A percentile compares a stretch with the other conserved stretches of the same genome.
Evolutionary conservation across 1,140 invertebrate species (phyloP).

Genomic region (Trypoxylus dichotomus): DNA sequence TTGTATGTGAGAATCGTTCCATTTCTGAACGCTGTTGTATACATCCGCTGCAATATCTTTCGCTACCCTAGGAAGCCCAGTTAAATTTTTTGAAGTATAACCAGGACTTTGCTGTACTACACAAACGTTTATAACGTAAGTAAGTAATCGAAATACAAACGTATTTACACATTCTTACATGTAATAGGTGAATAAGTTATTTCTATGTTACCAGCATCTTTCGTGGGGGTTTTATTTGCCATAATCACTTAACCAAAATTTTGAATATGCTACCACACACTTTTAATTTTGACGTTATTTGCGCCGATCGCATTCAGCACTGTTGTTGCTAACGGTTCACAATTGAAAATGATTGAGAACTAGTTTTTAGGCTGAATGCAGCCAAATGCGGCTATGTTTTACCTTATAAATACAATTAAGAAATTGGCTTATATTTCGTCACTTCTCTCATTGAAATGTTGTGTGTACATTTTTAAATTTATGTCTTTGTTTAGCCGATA

Average conservation of each 20-base stretch:
- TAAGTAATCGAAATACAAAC: neutral
- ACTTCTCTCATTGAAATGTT: too few species aligned
- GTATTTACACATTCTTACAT: slow-evolving; percentile 22
- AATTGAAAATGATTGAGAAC: too few species aligned
- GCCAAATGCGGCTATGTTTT: too few species aligned
- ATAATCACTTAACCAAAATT: slow-evolving; percentile 14
- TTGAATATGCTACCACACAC: neutral
- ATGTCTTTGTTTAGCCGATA: too few species aligned
- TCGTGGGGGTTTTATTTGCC: slow-evolving; percentile 23
- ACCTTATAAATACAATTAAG: too few species aligned
- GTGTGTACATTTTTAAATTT: too few species aligned
- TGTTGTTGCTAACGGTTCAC: too few species aligned
- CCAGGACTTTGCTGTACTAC: slow-evolving; percentile 47
- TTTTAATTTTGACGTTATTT: neutral
- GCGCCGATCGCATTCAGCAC: too few species aligned
- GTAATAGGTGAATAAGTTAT: slow-evolving; percentile 5
- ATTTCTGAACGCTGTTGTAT: slow-evolving; percentile 51
- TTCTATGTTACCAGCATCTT: neutral
- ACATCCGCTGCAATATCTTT: slow-evolving; percentile 50
- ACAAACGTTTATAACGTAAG: slow-evolving; percentile 28
- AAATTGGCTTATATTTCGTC: too few species aligned
- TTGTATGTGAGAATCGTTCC: slow-evolving; percentile 49
- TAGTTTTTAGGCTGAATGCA: too few species aligned
- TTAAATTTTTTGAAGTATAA: slow-evolving; percentile 47
- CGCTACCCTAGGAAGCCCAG: slow-evolving; percentile 46